Percentiles rank a stretch among this genome's conserved stretches.
Evolutionary conservation across 2,113 vertebrate species (phyloP).

Genomic region (Cacatua alba): DNA sequence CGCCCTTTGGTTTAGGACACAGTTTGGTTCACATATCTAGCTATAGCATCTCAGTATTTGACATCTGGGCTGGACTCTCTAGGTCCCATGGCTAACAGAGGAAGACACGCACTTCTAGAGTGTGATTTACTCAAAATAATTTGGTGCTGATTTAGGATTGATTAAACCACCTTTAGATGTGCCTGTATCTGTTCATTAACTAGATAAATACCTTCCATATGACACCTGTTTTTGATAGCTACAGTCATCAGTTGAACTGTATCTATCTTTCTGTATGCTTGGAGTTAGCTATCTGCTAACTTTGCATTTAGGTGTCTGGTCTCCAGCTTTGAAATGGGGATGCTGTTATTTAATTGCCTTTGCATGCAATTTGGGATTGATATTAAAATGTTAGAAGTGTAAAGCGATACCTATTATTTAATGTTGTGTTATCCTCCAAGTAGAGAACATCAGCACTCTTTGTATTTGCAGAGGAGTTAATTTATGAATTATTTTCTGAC

Average conservation of each 20-base stretch:
- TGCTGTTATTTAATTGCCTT: not conserved
- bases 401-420: not conserved
- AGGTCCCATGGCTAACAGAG: not conserved
- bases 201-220: not conserved
- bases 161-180: not conserved
- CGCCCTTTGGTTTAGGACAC: not conserved
- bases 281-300: not conserved
- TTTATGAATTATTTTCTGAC: not conserved
- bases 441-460: not conserved
- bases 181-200: not conserved
- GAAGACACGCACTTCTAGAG: not conserved
- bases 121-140: not conserved
- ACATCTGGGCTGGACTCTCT: not conserved
- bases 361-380: not conserved
- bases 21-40: not conserved
- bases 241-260: not conserved
- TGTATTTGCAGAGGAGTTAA: not conserved
- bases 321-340: not conserved
- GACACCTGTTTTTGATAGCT: not conserved
- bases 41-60: not conserved
- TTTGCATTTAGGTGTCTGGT: not conserved
- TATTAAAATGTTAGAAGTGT: not conserved
- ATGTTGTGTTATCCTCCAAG: not conserved
- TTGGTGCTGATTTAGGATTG: not conserved
- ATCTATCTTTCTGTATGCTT: not conserved